Base-by-base conservation (phyloP, 1,140 invertebrate species). In the Artemia franciscana region DNA sequence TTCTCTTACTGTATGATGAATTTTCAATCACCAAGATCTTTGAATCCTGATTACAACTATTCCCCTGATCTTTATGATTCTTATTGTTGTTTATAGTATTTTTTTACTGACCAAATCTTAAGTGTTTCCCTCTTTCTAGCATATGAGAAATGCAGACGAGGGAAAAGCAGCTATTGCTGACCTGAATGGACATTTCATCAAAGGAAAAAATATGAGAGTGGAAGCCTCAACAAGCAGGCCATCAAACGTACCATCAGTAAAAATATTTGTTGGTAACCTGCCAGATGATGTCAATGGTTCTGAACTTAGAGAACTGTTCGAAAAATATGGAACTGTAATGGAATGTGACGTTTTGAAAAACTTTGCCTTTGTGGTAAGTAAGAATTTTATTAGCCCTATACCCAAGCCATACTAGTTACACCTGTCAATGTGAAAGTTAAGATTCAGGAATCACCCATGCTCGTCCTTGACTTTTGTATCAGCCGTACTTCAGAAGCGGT, bases 61-160 rank as follows among this genome's bases (percentile, higher is more conserved):
- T n/a, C n/a, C n/a, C n/a, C n/a, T n/a, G n/a, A n/a, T n/a, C n/a
- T n/a, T n/a, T n/a, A n/a, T n/a, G n/a, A 1, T 58, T 28, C 9
- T 62, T 25, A 26, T 24, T 5, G 57, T 62, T 30, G 24, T 63
- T 27, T 18, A 2, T 12, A 7, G 12, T 18, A n/a, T 15, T 24
- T 58, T 27, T 56, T 62, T 59, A 7, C 15, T 2, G n/a, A 24
- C 30, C 0, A 2, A 59, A 57, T 57, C 5, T 2, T 61, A 23
- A 30, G 57, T 26, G 26, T 23, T 58, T 62, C 12, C 26, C 24
- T 65, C 60, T 65, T 70, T 72, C 26, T 65, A 83, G 81, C 91
- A 95, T 76, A 94, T 92, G 89, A 86, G 90, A 76, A 86, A 85
- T 74, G 87, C 90, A 73, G 81, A 87, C 70, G 83, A 86, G 71